Base-by-base conservation (phyloP, 2,113 vertebrate genomes). In the Hydrolagus affinis region DNA sequence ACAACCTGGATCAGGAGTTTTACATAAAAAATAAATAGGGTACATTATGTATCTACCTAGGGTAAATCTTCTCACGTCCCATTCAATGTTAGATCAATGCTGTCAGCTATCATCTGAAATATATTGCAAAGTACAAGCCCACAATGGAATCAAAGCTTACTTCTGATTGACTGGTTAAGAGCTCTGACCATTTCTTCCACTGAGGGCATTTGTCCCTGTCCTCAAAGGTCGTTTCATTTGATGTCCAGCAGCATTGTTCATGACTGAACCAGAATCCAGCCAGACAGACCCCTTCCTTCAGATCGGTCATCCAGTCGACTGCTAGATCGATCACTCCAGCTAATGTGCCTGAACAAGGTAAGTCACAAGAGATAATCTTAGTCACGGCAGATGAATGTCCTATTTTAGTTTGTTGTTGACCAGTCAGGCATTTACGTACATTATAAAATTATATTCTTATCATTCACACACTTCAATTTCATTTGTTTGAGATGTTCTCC, bases 241-340 rank as follows among this genome's bases (percentile, higher is more conserved):
- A 99, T 0, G 95, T 97, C 98, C 98, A 99, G 93, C 98, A 99
- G 90, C 98, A 99, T 89, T 99, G 97, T 89, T 99, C 98, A 0
- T 98, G 97, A 90, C 97, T 99, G 91, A 97, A 99, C 95, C 95
- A 99, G 93, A 99, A 98, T 0, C 95, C 97, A 2, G 95, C 94
- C 17, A 98, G 91, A 88, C 98, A 99, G 88, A 99, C 95, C 0
- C 98, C 98, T 83, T 99, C 98, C 71, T 99, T 99, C 89, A 99
- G 92, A 89, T 99, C 98, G 0, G 97, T 98, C 97, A 99, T 98
- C 98, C 98, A 99, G 89, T 99, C 97, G 85, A 98, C 97, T 0
- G 97, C 97, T 25, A 99, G 93, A 91, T 99, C 98, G 21, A 99
- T 99, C 86, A 99, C 96, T 1, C 98, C 98, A 0, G 97, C 98